Evolutionary conservation across 2,797 vertebrate species (phyloP).

Genomic region (Typhlichthys subterraneus): DNA sequence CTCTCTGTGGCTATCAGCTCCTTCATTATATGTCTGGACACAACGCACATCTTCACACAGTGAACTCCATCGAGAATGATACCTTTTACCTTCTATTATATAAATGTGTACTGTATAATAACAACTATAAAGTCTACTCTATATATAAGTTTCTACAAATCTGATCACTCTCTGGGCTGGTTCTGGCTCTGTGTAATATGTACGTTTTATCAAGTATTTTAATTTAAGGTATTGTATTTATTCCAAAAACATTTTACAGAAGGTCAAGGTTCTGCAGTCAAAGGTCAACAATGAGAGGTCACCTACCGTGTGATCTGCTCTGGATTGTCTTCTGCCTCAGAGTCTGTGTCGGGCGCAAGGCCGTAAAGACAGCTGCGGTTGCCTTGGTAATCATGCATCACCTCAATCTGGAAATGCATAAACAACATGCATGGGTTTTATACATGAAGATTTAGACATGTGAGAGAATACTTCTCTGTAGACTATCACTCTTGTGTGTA

Average conservation of each 20-base stretch:
- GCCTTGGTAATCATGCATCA: slow-evolving; percentile 88
- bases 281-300: background rate
- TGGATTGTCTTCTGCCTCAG: slow-evolving; percentile 84
- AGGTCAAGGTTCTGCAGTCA: background rate
- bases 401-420: slow-evolving; percentile 82
- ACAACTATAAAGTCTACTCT: no score
- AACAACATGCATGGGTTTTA: background rate
- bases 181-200: no score
- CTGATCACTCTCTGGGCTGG: no score
- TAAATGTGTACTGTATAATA: no score
- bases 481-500: background rate
- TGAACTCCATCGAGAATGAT: no score
- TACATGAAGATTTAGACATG: no score
- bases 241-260: background rate
- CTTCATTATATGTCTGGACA: slow-evolving; percentile 88
- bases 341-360: slow-evolving; percentile 64
- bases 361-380: slow-evolving; percentile 82
- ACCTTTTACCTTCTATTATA: no score
- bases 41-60: background rate
- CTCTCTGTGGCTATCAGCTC: slow-evolving; percentile 94
- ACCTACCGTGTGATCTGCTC: slow-evolving; percentile 87
- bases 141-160: no score
- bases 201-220: no score
- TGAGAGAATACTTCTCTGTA: background rate
- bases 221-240: no score